phyloP scores from a whole-genome alignment of 2,113 vertebrate species.

The Calypte anna region DNA sequence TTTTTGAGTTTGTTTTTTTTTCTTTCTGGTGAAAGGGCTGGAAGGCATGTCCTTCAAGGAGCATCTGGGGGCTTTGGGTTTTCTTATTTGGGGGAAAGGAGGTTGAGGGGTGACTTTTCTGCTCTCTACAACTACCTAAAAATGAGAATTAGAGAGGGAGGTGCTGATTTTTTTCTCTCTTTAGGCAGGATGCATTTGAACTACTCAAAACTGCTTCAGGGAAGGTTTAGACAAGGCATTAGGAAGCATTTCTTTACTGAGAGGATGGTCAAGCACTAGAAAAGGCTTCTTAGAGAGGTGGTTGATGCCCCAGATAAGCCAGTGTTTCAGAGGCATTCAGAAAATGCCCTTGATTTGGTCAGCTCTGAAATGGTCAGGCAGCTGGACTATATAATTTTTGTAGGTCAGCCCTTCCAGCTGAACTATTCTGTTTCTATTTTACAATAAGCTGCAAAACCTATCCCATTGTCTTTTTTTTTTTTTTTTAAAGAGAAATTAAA shows the following conservation, averaged over 20 bases:
- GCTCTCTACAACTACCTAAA: neutral
- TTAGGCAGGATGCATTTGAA: neutral
- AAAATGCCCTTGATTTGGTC: neutral
- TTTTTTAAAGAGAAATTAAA: too few relatives aligned
- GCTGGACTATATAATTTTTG: neutral
- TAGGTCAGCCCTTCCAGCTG: neutral
- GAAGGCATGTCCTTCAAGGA: neutral
- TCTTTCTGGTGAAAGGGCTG: neutral
- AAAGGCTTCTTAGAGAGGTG: neutral
- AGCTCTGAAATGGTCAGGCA: neutral
- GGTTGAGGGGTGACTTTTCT: neutral
- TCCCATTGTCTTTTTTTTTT: neutral
- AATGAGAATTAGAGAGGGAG: neutral
- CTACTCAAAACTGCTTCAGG: neutral
- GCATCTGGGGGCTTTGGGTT: rapidly evolving
- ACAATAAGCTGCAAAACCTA: neutral
- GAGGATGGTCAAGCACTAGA: neutral
- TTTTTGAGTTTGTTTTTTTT: neutral
- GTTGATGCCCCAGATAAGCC: rapidly evolving
- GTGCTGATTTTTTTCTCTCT: neutral
- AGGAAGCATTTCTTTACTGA: neutral
- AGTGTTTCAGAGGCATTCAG: neutral
- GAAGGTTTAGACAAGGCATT: neutral
- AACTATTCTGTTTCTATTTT: neutral
- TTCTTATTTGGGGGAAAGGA: neutral